These are phyloP conservation scores for Poeciliopsis turneri DNA, from an alignment of 2,797 vertebrate genomes.

Conservation along the genomic window DNA sequence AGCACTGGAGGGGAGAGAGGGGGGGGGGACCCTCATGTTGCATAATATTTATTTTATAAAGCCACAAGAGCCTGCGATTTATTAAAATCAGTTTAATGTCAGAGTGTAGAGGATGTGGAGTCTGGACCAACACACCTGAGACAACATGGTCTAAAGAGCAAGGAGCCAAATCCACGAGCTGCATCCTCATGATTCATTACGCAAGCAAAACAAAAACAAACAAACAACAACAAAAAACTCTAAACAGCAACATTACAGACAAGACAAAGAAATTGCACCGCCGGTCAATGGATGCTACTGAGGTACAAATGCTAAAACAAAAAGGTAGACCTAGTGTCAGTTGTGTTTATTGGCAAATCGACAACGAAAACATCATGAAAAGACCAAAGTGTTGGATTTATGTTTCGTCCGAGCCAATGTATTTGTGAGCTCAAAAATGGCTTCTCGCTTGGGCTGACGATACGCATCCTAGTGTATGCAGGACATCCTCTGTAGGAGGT, in stretches of 20 bases:
- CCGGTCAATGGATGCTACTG: constrained; percentile 11
- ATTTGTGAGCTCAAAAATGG: not conserved
- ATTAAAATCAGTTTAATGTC: constrained; percentile 22
- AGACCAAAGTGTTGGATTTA: not conserved
- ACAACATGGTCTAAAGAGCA: constrained; percentile 19
- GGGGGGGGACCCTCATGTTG: not conserved
- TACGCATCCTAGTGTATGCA: not conserved
- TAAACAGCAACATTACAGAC: constrained; percentile 14
- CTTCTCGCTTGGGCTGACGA: not conserved
- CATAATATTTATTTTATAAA: not conserved
- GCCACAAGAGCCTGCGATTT: not conserved
- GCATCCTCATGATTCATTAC: not conserved
- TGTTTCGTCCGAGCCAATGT: not conserved
- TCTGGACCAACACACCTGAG: constrained; percentile 37
- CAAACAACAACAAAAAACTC: constrained; percentile 31
- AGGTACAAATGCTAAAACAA: constrained; percentile 13
- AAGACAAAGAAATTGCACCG: not conserved
- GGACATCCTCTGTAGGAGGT: not conserved
- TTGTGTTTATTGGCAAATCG: not conserved
- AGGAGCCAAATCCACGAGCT: constrained; percentile 4
- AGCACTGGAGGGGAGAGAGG: no score
- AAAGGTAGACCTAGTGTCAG: not conserved
- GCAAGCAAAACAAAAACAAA: constrained; percentile 22
- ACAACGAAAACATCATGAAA: constrained; percentile 5
- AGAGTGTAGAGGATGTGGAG: constrained; percentile 34